Conservation (phyloP, 2,797 vertebrate species). For the Microhierax caerulescens region DNA sequence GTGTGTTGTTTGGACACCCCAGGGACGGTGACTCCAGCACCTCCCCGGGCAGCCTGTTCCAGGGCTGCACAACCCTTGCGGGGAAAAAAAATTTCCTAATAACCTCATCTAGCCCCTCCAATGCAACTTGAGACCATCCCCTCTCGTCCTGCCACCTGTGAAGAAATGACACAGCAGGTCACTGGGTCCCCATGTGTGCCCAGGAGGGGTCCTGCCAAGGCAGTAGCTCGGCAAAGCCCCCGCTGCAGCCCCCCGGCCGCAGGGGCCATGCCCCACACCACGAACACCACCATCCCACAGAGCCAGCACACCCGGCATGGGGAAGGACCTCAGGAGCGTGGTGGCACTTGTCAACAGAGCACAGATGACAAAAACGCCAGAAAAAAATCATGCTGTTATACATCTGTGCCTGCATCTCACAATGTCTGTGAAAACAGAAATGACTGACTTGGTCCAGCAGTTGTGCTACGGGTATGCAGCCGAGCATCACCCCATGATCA, state of each 20-base stretch:
- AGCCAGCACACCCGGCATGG: rapidly evolving
- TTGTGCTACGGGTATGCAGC: rapidly evolving
- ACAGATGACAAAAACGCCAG: background rate
- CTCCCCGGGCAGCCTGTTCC: no score
- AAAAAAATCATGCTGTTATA: rapidly evolving
- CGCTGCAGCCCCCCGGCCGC: rapidly evolving
- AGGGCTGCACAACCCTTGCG: no score
- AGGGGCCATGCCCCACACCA: rapidly evolving
- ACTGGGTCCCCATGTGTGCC: background rate
- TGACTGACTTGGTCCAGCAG: background rate
- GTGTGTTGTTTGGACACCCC: no score
- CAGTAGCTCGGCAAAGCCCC: background rate
- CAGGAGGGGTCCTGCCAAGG: background rate
- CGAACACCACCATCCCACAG: rapidly evolving
- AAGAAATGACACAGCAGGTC: no score
- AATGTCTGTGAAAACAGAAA: background rate
- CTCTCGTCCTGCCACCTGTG: no score
- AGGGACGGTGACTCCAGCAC: no score
- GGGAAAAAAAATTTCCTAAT: no score
- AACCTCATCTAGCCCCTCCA: no score
- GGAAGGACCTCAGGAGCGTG: no score
- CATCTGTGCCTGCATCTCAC: background rate
- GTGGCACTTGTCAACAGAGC: rapidly evolving
- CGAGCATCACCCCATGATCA: rapidly evolving
- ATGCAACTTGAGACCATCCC: no score